A percentile compares a stretch with the other conserved stretches of the same genome.
These are phyloP conservation scores for Epicauta chinensis DNA, from an alignment of 1,140 invertebrate genomes.

Conservation along the genomic window DNA sequence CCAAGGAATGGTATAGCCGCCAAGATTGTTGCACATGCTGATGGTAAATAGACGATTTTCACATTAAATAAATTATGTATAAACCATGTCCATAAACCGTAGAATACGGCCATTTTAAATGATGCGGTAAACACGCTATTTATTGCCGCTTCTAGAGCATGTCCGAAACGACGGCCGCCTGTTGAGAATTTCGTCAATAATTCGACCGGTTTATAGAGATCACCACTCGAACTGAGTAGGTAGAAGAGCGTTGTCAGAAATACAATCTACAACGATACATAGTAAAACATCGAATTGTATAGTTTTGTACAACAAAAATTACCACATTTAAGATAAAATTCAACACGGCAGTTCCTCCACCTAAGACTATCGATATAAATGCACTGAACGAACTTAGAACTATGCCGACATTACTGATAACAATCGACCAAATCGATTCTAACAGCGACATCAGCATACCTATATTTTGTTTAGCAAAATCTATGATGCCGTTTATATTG, in stretches of 20 bases:
- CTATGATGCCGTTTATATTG: constrained; percentile 66
- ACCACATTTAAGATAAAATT: constrained; percentile 91
- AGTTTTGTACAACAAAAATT: constrained; percentile 40
- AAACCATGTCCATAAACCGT: constrained; percentile 97
- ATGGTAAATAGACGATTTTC: constrained; percentile 91
- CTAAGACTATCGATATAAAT: constrained; percentile 79
- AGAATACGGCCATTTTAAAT: constrained; percentile 95
- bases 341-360: constrained; percentile 87
- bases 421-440: constrained; percentile 87
- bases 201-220: constrained; percentile 88
- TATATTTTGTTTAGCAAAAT: constrained; percentile 87
- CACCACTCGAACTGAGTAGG: constrained; percentile 79
- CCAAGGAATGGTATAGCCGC: constrained; percentile 93
- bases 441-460: constrained; percentile 84
- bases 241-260: constrained; percentile 97
- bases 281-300: constrained; percentile 11
- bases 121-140: constrained; percentile 87
- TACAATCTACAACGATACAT: constrained; percentile 62
- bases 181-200: constrained; percentile 70
- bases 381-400: constrained; percentile 81
- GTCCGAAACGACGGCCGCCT: constrained; percentile 64
- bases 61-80: constrained; percentile 93
- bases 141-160: constrained; percentile 66
- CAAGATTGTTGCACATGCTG: constrained; percentile 84
- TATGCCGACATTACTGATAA: constrained; percentile 89